Percentiles rank a stretch among this genome's conserved stretches.
phyloP scores from a whole-genome alignment of 2,797 vertebrate genomes.

The Leptatherina wallacei region DNA sequence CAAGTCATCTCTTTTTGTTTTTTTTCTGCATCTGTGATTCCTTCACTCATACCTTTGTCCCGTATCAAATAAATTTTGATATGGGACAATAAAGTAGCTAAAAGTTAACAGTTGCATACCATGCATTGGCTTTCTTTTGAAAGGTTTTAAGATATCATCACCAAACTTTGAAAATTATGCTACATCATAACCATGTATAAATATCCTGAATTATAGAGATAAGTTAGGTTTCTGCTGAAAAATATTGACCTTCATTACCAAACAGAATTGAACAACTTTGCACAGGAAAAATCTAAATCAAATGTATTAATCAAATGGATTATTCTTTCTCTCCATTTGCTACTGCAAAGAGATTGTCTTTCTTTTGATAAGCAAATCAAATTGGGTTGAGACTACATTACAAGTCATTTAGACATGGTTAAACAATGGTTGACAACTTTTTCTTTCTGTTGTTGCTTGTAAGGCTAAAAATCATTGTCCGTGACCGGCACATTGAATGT shows the following conservation, averaged over 20 bases:
- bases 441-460: constrained; percentile 4
- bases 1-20: too few species aligned
- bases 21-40: too few species aligned
- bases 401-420: too few species aligned
- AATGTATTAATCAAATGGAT: neutral
- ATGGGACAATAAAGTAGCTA: too few species aligned
- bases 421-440: too few species aligned
- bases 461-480: neutral
- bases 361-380: neutral
- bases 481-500: neutral
- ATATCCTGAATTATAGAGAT: neutral
- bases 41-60: too few species aligned
- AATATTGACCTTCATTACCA: too few species aligned
- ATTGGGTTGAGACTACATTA: neutral
- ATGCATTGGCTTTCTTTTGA: too few species aligned
- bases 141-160: neutral
- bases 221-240: neutral
- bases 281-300: neutral
- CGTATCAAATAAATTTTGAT: too few species aligned
- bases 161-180: neutral
- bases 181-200: neutral
- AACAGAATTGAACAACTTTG: neutral
- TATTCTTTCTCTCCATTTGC: neutral
- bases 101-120: too few species aligned
- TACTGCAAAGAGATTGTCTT: neutral